These are phyloP conservation scores for Eidolon helvum DNA, from an alignment of 2,113 vertebrate genomes.

Conservation along the genomic window DNA sequence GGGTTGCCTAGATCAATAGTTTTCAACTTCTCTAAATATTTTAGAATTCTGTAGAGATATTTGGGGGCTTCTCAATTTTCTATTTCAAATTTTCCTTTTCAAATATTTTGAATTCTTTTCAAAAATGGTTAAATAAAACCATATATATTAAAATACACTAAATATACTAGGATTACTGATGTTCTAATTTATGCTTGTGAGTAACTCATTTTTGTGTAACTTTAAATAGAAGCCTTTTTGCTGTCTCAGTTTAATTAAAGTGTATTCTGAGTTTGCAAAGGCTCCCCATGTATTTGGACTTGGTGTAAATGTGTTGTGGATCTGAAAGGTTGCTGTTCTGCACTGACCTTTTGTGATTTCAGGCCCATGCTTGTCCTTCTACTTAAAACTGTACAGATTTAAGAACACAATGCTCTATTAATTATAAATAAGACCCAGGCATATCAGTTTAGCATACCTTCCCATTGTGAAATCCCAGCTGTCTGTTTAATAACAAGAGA, in stretches of 20 bases:
- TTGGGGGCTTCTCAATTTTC: background rate
- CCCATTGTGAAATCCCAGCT: background rate
- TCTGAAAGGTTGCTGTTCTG: background rate
- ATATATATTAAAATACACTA: background rate
- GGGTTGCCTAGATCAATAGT: background rate
- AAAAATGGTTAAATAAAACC: background rate
- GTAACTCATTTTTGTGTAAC: background rate
- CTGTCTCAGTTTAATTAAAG: constrained; percentile 42
- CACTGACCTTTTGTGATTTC: constrained; percentile 10
- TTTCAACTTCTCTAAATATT: background rate
- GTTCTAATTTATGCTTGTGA: background rate
- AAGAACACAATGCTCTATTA: background rate
- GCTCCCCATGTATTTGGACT: background rate
- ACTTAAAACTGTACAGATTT: background rate
- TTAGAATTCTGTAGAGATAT: background rate
- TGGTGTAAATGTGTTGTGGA: background rate
- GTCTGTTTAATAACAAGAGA: background rate
- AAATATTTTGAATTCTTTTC: background rate
- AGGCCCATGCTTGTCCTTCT: background rate
- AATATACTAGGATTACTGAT: background rate
- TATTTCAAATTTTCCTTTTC: background rate
- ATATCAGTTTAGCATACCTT: background rate
- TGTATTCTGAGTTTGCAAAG: background rate
- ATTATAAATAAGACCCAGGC: background rate
- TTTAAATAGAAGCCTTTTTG: constrained; percentile 9